Conservation (phyloP, 1,140 invertebrate genomes). For the Caerostris darwini region DNA sequence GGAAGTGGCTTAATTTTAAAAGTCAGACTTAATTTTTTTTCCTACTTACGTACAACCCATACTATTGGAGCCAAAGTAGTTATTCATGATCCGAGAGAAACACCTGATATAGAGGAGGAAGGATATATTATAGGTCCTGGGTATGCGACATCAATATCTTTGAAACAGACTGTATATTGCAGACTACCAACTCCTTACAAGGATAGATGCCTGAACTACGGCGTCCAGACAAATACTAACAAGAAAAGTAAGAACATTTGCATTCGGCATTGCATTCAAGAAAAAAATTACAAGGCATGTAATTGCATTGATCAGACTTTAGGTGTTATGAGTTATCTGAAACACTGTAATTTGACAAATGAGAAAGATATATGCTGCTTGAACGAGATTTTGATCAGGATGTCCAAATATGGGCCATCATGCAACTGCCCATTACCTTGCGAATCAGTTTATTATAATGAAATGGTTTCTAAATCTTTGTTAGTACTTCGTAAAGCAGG, state of each 20-base stretch:
- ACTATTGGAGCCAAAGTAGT: neutral
- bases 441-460: neutral
- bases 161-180: neutral
- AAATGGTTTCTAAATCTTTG: neutral
- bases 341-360: neutral
- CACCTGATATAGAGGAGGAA: neutral
- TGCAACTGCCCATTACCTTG: neutral
- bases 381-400: neutral
- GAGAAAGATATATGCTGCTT: neutral
- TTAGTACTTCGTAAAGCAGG: neutral
- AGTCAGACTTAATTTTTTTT: neutral
- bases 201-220: neutral
- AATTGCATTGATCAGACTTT: conserved; percentile 6
- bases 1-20: neutral
- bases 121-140: neutral
- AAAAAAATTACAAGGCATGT: neutral
- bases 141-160: neutral
- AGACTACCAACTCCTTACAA: neutral
- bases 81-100: neutral
- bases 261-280: neutral
- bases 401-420: neutral
- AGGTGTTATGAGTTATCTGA: neutral
- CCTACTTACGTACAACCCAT: neutral
- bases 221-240: too few species aligned
- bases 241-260: neutral